Base-by-base conservation (phyloP, 2,888 invertebrate species). In the Blera fallax region DNA sequence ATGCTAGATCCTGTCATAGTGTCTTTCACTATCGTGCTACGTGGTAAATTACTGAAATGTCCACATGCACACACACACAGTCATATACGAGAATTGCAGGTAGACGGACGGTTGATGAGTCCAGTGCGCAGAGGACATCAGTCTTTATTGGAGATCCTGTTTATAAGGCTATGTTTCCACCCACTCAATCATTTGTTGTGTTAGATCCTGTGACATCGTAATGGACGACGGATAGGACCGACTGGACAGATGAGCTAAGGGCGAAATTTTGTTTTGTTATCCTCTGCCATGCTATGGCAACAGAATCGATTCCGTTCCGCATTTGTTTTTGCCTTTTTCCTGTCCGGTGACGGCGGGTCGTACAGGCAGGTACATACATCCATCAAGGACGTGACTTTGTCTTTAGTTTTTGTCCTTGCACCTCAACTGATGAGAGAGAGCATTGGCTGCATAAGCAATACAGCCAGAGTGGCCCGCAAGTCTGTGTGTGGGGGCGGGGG, bases 121-220 rank as follows among this genome's bases (percentile, higher is more conserved):
- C 40, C 50, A 80, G 56, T 65, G 37, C 64, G 29, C 56, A 50
- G 37, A 43, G 70, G 70, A 82, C 76, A 76, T 77, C 58, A 58
- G 77, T 72, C 70, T 82, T 77, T 64, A 82, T 82, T 24, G 70
- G 32, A 50, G 29, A 74, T 67, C 43, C 60, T 73, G 24, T 60
- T 56, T 73, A 40, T 37, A 54, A 32, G 45, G 18, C 32, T 56
- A 14, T 3, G n/a, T 18, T 18, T 7, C 14, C 18, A 21, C 16
- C 34, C 21, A n/a, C 52, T 76, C 52, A 73, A 73, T 80, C 74
- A 80, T 80, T 80, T 74, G 58, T 67, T 80, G 50, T 74, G 58
- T 67, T 80, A 58, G 74, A 50, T 60, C 67, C 69, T 32, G 37
- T 67, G 67, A 67, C 62, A 48, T 62, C 60, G 54, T 34, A 56